phyloP scores from a whole-genome alignment of 2,888 invertebrate species.

The Lobophora halterata region DNA sequence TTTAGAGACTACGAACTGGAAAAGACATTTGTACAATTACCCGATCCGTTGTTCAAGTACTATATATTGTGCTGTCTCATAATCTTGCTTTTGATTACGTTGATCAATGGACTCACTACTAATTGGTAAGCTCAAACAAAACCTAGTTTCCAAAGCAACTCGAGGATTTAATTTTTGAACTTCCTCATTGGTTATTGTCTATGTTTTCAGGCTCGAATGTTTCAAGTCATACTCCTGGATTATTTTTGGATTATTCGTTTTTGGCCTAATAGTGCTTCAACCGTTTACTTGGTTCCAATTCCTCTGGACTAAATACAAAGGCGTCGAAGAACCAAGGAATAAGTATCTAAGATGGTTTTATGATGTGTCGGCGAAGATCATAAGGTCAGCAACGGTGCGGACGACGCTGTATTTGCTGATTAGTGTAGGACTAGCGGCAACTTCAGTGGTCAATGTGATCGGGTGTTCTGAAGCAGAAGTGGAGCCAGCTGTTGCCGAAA shows the following conservation, averaged over 20 bases:
- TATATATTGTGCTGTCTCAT: conserved; percentile 75
- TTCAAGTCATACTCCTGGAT: conserved; percentile 59
- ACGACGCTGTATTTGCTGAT: conserved; percentile 85
- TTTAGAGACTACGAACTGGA: conserved; percentile 81
- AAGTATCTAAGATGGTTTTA: conserved; percentile 79
- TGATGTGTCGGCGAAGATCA: conserved; percentile 81
- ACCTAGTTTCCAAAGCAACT: too few species aligned
- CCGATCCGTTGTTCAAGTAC: conserved; percentile 93
- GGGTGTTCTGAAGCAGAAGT: conserved; percentile 56
- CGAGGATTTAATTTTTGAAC: too few species aligned
- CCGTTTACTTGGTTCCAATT: conserved; percentile 89
- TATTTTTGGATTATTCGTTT: conserved; percentile 44
- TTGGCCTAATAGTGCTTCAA: conserved; percentile 75
- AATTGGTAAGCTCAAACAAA: conserved; percentile 58
- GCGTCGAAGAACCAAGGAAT: conserved; percentile 79
- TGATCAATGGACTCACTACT: conserved; percentile 65
- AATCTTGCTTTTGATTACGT: conserved; percentile 54
- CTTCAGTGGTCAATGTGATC: conserved; percentile 84
- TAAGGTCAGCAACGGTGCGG: conserved; percentile 82
- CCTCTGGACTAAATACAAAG: conserved; percentile 80
- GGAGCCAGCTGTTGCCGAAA: conserved; percentile 39
- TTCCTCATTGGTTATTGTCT: too few species aligned
- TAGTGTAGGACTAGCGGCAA: conserved; percentile 82
- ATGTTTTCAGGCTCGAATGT: conserved; percentile 49
- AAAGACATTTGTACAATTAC: conserved; percentile 85